These are phyloP conservation scores for Prionace glauca DNA, from an alignment of 2,797 vertebrate genomes.

Conservation along the genomic window DNA sequence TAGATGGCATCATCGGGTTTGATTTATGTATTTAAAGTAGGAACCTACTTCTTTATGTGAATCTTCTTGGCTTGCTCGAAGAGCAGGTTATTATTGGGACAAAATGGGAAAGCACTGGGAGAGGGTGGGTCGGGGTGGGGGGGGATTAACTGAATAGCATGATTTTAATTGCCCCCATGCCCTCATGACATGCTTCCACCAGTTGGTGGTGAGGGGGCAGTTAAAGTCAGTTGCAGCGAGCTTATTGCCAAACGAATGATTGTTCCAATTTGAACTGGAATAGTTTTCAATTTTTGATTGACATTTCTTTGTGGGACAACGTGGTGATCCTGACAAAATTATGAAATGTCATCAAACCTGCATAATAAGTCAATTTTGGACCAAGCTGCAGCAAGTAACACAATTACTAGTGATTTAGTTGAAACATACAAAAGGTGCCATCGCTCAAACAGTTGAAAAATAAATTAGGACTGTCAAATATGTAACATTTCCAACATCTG, in stretches of 20 bases:
- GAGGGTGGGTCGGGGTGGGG: not conserved
- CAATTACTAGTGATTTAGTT: constrained; percentile 11
- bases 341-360: not conserved
- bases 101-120: not conserved
- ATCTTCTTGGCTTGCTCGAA: not conserved
- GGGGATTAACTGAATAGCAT: not conserved
- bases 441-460: constrained; percentile 31
- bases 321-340: not conserved
- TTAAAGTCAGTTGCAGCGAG: not conserved
- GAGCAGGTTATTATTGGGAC: not conserved
- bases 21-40: not conserved
- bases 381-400: not conserved
- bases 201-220: not conserved
- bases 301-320: not conserved
- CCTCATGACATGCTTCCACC: not conserved
- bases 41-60: not conserved
- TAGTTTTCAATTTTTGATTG: not conserved
- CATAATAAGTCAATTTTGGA: not conserved
- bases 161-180: not conserved
- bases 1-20: not conserved
- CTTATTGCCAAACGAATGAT: not conserved
- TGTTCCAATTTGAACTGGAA: not conserved
- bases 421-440: constrained; percentile 15
- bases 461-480: constrained; percentile 30
- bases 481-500: constrained; percentile 29